Evolutionary conservation across 2,797 vertebrate species (phyloP).

Genomic region (Rallus crepitans): DNA sequence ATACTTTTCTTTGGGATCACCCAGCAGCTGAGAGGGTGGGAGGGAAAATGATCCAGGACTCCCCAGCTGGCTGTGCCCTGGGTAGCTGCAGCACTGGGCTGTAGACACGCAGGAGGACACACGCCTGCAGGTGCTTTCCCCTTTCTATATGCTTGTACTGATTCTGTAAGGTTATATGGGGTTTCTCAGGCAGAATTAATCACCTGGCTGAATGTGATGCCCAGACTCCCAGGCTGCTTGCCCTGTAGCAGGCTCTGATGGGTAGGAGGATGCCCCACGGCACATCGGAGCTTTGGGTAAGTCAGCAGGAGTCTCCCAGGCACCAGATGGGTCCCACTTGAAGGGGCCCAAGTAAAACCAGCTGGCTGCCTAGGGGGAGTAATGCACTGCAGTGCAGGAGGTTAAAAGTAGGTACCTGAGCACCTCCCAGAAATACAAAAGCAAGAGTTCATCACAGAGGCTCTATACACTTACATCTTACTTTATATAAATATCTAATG

Average conservation of each 20-base stretch:
- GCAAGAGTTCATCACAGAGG: neutral
- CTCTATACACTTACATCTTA: neutral
- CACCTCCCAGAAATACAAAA: neutral
- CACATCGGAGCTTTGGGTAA: neutral
- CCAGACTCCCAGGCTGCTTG: neutral
- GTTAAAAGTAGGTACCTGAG: neutral
- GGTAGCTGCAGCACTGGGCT: neutral
- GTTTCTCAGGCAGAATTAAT: neutral
- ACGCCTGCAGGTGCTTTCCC: neutral
- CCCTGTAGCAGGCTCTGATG: neutral
- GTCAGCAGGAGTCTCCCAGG: neutral
- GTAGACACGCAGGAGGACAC: neutral
- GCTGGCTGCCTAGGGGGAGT: neutral
- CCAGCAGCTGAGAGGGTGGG: neutral
- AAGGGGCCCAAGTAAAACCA: neutral
- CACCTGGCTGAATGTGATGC: neutral
- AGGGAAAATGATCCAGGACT: neutral
- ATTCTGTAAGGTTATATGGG: neutral
- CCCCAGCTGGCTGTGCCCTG: neutral
- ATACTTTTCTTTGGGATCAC: neutral
- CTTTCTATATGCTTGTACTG: neutral
- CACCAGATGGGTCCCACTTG: neutral
- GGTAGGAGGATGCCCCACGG: neutral
- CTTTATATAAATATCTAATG: neutral
- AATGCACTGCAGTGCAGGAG: neutral